These are phyloP conservation scores for Nycteola revayana DNA, from an alignment of 2,888 invertebrate species.

Conservation along the genomic window DNA sequence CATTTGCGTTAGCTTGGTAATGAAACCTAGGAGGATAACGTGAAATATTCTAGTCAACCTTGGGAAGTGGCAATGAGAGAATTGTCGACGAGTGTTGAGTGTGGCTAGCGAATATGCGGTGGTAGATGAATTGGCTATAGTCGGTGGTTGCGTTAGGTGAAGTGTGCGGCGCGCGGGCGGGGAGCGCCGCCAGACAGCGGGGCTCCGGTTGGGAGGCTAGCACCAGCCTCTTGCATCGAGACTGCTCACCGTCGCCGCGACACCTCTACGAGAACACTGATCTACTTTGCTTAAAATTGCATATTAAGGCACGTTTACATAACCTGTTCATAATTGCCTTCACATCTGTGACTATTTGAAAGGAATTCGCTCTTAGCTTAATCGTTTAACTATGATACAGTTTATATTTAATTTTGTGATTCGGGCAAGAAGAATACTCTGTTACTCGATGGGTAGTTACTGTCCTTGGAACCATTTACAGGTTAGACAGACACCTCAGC, in stretches of 20 bases:
- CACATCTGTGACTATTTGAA: too few relatives aligned
- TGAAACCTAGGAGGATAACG: constrained; percentile 23
- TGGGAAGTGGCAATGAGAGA: constrained; percentile 48
- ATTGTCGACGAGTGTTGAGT: constrained; percentile 45
- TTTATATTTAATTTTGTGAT: too few relatives aligned
- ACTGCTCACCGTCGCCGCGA: constrained; percentile 65
- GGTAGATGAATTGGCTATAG: constrained; percentile 63
- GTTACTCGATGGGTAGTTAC: too few relatives aligned
- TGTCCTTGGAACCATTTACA: too few relatives aligned
- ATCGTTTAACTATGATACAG: too few relatives aligned
- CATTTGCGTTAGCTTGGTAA: constrained; percentile 14
- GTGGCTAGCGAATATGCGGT: constrained; percentile 46
- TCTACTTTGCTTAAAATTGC: constrained; percentile 71
- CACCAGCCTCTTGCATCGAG: constrained; percentile 76
- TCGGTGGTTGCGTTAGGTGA: constrained; percentile 67
- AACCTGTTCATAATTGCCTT: too few relatives aligned
- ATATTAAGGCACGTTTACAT: constrained; percentile 42
- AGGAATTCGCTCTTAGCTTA: too few relatives aligned
- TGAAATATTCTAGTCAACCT: constrained; percentile 45
- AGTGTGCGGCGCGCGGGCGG: constrained; percentile 39
- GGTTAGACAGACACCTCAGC: too few relatives aligned
- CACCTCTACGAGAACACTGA: constrained; percentile 70
- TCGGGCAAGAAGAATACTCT: too few relatives aligned
- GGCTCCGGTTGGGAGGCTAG: constrained; percentile 80
- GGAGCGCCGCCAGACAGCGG: constrained; percentile 77